phyloP scores from a whole-genome alignment of 2,797 vertebrate genomes.

The Acanthurus lineatus region DNA sequence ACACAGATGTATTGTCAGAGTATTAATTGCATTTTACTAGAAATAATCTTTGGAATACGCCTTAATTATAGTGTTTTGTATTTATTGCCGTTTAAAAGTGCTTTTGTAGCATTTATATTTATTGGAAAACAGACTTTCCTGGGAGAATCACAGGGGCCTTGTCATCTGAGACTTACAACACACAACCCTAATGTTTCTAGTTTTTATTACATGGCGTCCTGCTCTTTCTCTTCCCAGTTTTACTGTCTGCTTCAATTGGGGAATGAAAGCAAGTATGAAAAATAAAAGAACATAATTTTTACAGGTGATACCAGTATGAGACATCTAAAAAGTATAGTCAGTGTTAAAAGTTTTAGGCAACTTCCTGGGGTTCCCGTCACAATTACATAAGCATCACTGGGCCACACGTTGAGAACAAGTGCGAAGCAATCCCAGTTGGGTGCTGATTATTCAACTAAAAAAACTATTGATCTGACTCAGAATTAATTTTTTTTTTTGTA shows the following conservation, averaged over 20 bases:
- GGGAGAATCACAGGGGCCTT: neutral
- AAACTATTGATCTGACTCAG: slow-evolving; percentile 44
- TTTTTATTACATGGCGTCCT: neutral
- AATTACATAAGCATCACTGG: slow-evolving; percentile 45
- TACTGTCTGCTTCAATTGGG: neutral
- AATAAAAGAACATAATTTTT: slow-evolving; percentile 5
- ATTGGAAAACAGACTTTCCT: neutral
- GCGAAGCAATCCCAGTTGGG: slow-evolving; percentile 46
- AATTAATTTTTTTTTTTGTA: slow-evolving; percentile 13
- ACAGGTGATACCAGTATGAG: slow-evolving; percentile 6
- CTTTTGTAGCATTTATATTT: slow-evolving; percentile 7
- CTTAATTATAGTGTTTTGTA: neutral
- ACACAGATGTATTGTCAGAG: slow-evolving; percentile 7
- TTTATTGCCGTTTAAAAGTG: slow-evolving; percentile 1
- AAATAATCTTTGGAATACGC: slow-evolving; percentile 2
- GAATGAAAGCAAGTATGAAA: neutral
- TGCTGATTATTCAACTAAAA: slow-evolving; percentile 38
- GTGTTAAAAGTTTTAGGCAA: slow-evolving; percentile 19
- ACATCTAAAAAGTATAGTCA: neutral
- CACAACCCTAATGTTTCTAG: neutral
- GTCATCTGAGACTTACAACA: neutral
- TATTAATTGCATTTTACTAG: slow-evolving; percentile 12
- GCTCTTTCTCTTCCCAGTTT: neutral
- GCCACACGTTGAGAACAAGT: slow-evolving; percentile 47
- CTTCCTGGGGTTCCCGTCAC: slow-evolving; percentile 40